A percentile compares a stretch with the other conserved stretches of the same genome.
These are phyloP conservation scores for Acanthis flammea DNA, from an alignment of 2,797 vertebrate genomes.

Conservation along the genomic window DNA sequence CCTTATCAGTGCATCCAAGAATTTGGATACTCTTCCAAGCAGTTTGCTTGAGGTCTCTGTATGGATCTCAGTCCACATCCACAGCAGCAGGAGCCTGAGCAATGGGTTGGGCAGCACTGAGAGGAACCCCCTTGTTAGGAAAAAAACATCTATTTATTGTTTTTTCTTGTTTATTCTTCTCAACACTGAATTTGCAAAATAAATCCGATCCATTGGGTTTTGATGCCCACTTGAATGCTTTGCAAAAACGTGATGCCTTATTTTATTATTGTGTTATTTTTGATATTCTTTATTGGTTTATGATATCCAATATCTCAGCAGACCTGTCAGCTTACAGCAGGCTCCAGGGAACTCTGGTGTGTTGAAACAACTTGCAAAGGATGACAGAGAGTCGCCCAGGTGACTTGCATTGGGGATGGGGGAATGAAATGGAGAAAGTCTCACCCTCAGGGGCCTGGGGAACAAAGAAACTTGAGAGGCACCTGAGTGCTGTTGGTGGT, in stretches of 20 bases:
- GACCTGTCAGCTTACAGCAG: neutral
- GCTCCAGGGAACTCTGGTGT: neutral
- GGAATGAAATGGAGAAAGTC: neutral
- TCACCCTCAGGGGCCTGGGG: neutral
- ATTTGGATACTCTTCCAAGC: neutral
- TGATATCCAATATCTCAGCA: neutral
- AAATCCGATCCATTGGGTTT: rapidly evolving
- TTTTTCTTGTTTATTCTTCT: neutral
- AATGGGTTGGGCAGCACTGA: rapidly evolving
- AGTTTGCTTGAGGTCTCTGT: neutral
- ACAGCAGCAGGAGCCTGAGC: neutral
- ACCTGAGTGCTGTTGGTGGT: neutral
- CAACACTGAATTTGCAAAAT: neutral
- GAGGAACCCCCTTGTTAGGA: rapidly evolving
- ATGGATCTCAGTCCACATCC: neutral
- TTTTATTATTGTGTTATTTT: neutral
- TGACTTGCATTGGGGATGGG: neutral
- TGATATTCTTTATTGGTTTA: neutral
- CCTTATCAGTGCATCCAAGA: neutral
- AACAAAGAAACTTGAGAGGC: neutral
- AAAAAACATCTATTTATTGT: neutral
- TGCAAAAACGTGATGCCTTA: neutral
- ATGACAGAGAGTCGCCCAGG: rapidly evolving
- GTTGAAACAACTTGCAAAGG: neutral
- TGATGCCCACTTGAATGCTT: neutral